Evolutionary conservation across 2,113 vertebrate species (phyloP).

Genomic region (Polypterus senegalus): DNA sequence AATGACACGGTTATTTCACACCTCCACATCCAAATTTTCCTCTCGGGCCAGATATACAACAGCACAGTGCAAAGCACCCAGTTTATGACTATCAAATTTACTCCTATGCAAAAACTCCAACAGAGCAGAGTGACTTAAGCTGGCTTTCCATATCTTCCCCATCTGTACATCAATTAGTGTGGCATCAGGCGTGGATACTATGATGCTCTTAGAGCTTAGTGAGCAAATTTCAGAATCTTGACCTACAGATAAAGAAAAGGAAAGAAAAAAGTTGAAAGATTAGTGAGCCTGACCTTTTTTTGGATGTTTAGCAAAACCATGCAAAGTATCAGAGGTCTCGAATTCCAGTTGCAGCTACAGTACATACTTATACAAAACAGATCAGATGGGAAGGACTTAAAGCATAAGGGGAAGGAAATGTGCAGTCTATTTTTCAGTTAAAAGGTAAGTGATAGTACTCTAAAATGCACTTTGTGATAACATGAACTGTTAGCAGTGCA

Average conservation of each 20-base stretch:
- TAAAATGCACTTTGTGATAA: too few relatives aligned
- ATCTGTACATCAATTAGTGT: conserved; percentile 46
- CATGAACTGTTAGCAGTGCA: too few relatives aligned
- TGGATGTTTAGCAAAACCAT: too few relatives aligned
- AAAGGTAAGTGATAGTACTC: conserved; percentile 31
- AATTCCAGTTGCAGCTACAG: too few relatives aligned
- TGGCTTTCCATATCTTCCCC: conserved; percentile 46
- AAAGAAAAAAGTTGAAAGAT: not conserved
- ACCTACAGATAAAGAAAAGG: conserved; percentile 26
- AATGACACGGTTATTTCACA: conserved; percentile 16
- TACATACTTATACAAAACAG: too few relatives aligned
- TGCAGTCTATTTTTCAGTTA: conserved; percentile 39
- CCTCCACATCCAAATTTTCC: conserved; percentile 44
- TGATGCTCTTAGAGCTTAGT: conserved; percentile 21
- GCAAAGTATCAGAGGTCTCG: too few relatives aligned
- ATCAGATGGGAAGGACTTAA: conserved; percentile 12
- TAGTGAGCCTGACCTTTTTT: not conserved
- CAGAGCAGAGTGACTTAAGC: conserved; percentile 45
- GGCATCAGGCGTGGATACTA: conserved; percentile 31
- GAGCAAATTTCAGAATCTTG: conserved; percentile 32
- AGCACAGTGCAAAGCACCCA: conserved; percentile 73
- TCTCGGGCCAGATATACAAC: conserved; percentile 52
- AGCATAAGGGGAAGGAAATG: conserved; percentile 41
- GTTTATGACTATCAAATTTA: conserved; percentile 47
- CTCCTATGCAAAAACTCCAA: conserved; percentile 49